Percentiles rank a stretch among this genome's conserved stretches.
Conservation (phyloP, 2,113 vertebrate species). For the Dipodomys stephensi region DNA sequence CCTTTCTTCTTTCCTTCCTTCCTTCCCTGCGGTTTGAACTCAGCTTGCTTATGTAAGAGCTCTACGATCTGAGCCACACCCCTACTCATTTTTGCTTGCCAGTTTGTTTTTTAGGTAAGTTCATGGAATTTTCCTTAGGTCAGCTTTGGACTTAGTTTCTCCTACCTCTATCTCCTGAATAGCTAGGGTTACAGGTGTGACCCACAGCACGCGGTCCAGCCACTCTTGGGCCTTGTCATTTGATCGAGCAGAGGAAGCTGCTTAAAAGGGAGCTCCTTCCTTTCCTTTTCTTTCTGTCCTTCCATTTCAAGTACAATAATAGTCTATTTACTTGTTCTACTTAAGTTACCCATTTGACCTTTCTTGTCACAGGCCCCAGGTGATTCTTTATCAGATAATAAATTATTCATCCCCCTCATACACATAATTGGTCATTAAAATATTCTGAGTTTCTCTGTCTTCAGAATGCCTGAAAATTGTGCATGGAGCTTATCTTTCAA, state of each 20-base stretch:
- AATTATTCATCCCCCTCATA: slow-evolving; percentile 65
- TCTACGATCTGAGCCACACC: too few relatives aligned
- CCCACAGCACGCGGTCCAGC: too few relatives aligned
- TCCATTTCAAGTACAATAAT: background rate
- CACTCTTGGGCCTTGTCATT: background rate
- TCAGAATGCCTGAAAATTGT: slow-evolving; percentile 46
- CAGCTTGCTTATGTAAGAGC: too few relatives aligned
- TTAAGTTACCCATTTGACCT: slow-evolving; percentile 66
- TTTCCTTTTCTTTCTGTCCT: background rate
- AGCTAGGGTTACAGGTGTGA: too few relatives aligned
- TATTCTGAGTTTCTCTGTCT: slow-evolving; percentile 68
- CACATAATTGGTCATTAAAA: slow-evolving; percentile 69
- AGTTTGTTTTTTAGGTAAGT: too few relatives aligned
- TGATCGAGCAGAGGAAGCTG: background rate
- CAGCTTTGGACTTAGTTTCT: too few relatives aligned
- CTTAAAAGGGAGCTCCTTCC: background rate
- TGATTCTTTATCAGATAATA: slow-evolving; percentile 68
- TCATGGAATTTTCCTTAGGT: too few relatives aligned
- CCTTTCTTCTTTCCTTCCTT: too few relatives aligned
- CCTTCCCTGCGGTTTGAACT: too few relatives aligned
- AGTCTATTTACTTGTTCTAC: slow-evolving; percentile 42
- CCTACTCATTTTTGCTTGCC: too few relatives aligned
- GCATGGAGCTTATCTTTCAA: background rate
- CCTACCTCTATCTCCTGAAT: too few relatives aligned
- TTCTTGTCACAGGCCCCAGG: slow-evolving; percentile 62